These are phyloP conservation scores for Zapornia atra DNA, from an alignment of 2,113 vertebrate species.

Conservation along the genomic window DNA sequence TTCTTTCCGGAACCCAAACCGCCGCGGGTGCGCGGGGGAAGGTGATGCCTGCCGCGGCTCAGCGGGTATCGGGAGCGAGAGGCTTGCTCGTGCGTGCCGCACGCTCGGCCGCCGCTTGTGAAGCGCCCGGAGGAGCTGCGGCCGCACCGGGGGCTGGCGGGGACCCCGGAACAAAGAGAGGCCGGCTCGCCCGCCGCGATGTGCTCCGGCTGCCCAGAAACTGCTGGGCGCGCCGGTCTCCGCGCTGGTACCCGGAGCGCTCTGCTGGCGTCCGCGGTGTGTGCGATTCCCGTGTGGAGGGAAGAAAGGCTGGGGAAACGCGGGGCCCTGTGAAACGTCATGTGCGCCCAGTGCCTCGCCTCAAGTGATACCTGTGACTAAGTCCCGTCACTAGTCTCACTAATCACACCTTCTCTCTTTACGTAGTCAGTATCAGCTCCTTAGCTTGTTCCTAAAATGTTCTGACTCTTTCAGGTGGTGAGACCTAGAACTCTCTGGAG, in stretches of 20 bases:
- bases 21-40: neutral
- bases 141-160: neutral
- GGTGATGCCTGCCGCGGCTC: neutral
- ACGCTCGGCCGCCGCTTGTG: neutral
- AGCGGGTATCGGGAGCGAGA: rapidly evolving
- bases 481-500: neutral
- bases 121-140: rapidly evolving
- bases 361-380: rapidly evolving
- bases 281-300: rapidly evolving
- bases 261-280: rapidly evolving
- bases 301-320: rapidly evolving
- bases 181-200: neutral
- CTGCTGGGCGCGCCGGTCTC: rapidly evolving
- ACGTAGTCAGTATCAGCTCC: rapidly evolving
- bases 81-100: neutral
- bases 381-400: rapidly evolving
- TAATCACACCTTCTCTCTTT: rapidly evolving
- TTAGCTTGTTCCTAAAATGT: neutral
- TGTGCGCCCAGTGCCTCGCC: rapidly evolving
- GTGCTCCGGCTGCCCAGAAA: rapidly evolving
- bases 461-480: neutral
- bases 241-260: rapidly evolving
- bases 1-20: rapidly evolving
- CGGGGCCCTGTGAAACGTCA: rapidly evolving
- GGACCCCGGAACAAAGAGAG: neutral